Evolutionary conservation across 2,113 vertebrate species (phyloP).

Genomic region (Scytalopus superciliaris): DNA sequence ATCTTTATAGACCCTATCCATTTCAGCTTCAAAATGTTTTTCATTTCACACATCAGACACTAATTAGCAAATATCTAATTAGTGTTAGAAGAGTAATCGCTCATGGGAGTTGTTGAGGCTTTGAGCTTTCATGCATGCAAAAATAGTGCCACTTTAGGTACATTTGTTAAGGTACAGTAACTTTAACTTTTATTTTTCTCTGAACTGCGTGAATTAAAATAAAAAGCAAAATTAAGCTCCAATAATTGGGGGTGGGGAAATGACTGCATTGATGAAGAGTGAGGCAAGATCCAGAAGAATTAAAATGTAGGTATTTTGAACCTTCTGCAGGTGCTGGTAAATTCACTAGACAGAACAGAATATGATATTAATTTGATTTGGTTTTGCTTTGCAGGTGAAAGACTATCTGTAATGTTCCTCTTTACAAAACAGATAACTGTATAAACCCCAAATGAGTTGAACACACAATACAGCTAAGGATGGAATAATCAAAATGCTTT

Average conservation of each 20-base stretch:
- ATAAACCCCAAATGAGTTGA: constrained; percentile 36
- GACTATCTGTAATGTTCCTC: constrained; percentile 7
- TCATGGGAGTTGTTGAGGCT: constrained; percentile 85
- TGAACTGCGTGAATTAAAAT: constrained; percentile 57
- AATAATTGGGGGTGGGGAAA: constrained; percentile 1
- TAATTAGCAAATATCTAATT: constrained; percentile 97
- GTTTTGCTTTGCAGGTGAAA: constrained; percentile 19
- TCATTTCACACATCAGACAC: constrained; percentile 90
- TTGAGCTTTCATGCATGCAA: constrained; percentile 82
- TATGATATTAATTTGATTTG: neutral
- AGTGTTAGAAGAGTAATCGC: constrained; percentile 93
- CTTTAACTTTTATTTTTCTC: constrained; percentile 78
- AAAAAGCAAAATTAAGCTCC: constrained; percentile 41
- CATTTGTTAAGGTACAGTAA: constrained; percentile 83
- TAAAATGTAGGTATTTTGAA: neutral
- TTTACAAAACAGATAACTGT: constrained; percentile 25
- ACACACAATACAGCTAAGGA: constrained; percentile 19
- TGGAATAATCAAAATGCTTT: constrained; percentile 28
- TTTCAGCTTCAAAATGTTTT: constrained; percentile 90
- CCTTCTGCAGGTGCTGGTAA: neutral
- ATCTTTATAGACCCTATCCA: constrained; percentile 82
- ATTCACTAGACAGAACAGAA: neutral
- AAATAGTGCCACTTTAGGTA: constrained; percentile 80
- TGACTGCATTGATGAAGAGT: neutral
- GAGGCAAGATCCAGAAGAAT: neutral